Evolutionary conservation across 1,140 invertebrate genomes (phyloP), one percentile per base, ranked within the genome.

Genomic region (Cyclargus thomasi): DNA sequence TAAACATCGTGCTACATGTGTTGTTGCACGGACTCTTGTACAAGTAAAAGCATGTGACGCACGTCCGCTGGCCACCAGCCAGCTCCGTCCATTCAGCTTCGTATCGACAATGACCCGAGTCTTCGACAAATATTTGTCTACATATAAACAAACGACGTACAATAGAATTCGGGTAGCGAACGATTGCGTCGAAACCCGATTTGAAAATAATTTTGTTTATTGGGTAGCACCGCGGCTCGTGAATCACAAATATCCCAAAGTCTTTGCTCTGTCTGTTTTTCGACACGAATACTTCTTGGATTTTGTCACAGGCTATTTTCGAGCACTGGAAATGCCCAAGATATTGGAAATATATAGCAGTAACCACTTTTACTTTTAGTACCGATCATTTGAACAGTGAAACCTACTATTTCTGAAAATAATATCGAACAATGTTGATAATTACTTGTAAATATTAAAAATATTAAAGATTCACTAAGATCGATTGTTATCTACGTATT

Each of bases 21-120:
- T 20, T 55, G 2, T 55, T 20, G 55, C 18, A 59, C 55, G 55
- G 17, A 59, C 18, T 59, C 18, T 20, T 18, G 55, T 20, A 59
- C 55, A 66, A 75, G 75, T 75, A 79, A 77, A 76, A 73, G 73
- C 69, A 72, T 64, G 68, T 89, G 86, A 89, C 86, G 86, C 85
- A 88, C 77, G 65, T 65, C 47, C 39, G 21, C 74, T 89, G 86
- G 86, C 78, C 21, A 5, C 0, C 0, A 1, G 82, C 86, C 86
- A 86, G 79, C 71, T 83, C 84, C 83, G 84, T 73, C 75, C 85
- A 88, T 89, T 89, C 84, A 89, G 77, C 72, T 79, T 75, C 74
- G 53, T 68, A 18, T 82, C 83, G 83, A 76, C 85, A 88, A 85
- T 88, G 85, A 86, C 85, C 86, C 74, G 84, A 76, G 79, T 82